A percentile compares a stretch with the other conserved stretches of the same genome.
These are phyloP conservation scores for Machaerirhynchus nigripectus DNA, from an alignment of 2,113 vertebrate species.

Conservation along the genomic window DNA sequence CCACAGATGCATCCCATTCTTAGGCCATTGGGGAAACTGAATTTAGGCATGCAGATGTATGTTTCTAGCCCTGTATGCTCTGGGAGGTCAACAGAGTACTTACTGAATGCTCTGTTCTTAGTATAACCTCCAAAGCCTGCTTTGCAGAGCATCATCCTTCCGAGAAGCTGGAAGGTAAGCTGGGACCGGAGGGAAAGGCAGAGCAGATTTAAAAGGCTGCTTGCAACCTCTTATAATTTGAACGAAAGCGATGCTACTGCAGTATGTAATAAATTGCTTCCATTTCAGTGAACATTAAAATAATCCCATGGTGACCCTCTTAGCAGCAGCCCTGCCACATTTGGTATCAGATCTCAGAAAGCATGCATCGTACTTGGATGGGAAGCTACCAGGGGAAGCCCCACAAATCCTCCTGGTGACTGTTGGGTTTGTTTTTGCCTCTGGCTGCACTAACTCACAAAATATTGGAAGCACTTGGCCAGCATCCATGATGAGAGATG, in stretches of 20 bases:
- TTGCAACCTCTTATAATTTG: constrained; percentile 41
- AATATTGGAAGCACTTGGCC: constrained; percentile 41
- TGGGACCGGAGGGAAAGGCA: constrained; percentile 35
- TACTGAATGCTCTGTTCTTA: not conserved
- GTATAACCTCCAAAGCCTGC: not conserved
- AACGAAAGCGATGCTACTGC: constrained; percentile 3
- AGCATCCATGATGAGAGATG: constrained; percentile 48
- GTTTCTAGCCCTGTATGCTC: not conserved
- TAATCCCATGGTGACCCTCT: constrained; percentile 44
- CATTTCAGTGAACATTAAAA: constrained; percentile 57
- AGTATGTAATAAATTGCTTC: constrained; percentile 60
- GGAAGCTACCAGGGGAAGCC: constrained; percentile 53
- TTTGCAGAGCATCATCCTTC: not conserved
- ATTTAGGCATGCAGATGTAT: not conserved
- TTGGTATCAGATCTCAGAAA: constrained; percentile 58
- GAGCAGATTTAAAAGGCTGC: constrained; percentile 57
- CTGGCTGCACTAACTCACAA: constrained; percentile 39
- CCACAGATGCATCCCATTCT: not conserved
- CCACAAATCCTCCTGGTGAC: constrained; percentile 27
- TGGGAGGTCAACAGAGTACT: not conserved
- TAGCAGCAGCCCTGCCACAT: constrained; percentile 49
- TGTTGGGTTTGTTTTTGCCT: constrained; percentile 60
- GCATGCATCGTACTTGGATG: not conserved
- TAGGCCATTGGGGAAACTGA: not conserved
- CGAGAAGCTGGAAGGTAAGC: constrained; percentile 45